A percentile compares a stretch with the other conserved stretches of the same genome.
Conservation (phyloP, 2,888 invertebrate genomes). For the Chymomyza fuscimana region DNA sequence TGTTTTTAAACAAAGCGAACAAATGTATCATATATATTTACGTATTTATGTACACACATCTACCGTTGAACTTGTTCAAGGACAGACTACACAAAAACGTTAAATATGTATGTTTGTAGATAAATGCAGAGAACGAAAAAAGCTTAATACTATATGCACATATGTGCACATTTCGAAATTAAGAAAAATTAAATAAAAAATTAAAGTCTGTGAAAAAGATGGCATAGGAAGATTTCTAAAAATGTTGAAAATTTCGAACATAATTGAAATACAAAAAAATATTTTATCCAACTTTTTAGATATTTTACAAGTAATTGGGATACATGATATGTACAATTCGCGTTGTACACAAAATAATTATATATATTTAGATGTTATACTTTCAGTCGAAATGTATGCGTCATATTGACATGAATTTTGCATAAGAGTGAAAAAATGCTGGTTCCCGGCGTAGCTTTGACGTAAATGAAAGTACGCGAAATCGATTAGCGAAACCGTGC, state of each 20-base stretch:
- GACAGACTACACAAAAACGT: slow-evolving; percentile 40
- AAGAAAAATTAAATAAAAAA: too few species aligned
- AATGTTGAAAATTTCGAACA: too few species aligned
- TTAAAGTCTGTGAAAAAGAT: too few species aligned
- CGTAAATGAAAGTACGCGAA: slow-evolving; percentile 21
- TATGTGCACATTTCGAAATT: background rate
- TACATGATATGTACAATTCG: too few species aligned
- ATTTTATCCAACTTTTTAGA: too few species aligned
- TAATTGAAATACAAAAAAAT: too few species aligned
- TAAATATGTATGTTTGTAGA: background rate
- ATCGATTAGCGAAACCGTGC: slow-evolving; percentile 24
- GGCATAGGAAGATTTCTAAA: too few species aligned
- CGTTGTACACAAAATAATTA: too few species aligned
- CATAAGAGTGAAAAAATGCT: too few species aligned
- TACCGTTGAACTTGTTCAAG: slow-evolving; percentile 69
- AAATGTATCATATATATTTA: slow-evolving; percentile 3
- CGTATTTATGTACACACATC: slow-evolving; percentile 16
- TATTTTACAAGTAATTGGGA: too few species aligned
- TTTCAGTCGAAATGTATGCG: background rate
- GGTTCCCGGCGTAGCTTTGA: slow-evolving; percentile 22
- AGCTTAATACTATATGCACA: background rate
- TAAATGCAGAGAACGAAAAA: background rate
- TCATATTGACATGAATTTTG: slow-evolving; percentile 8
- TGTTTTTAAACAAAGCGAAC: slow-evolving; percentile 8
- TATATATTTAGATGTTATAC: too few species aligned